Base-by-base conservation (phyloP, 1,140 invertebrate species). In the Sitobion miscanthi region DNA sequence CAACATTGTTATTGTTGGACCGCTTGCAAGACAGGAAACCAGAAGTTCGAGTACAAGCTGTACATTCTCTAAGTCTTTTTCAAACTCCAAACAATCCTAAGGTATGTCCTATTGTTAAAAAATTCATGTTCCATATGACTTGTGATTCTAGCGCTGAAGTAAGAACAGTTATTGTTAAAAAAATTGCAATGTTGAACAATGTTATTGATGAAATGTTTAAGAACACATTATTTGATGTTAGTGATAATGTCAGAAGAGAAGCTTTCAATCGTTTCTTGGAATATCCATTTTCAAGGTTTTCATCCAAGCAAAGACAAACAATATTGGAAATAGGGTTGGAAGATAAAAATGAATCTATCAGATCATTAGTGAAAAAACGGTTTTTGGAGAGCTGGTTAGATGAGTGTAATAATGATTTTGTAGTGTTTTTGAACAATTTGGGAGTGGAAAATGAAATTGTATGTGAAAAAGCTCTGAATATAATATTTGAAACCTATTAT, bases 241-340 rank as follows among this genome's bases (percentile, higher is more conserved):
- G 38, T 93, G 91, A 93, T 93, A 86, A 42, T 57, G 91, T 93
- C 9, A 93, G 91, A 93, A 93, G 86, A 93, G 91, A 86, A 93
- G 49, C n/a, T 20, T 93, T 57, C 42, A 93, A 86, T 45, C 91
- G 91, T 93, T 86, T 93, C 1, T 54, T 85, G 30, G 42, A 9
- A 7, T 86, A 57, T 93, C 82, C 91, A 42, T 93, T 54, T 93
- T 45, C 25, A 45, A 86, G 49, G 57, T 57, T 93, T 20, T 86
- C 91, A 45, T 30, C 49, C 1, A 93, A 93, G 38, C 91, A 93
- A 93, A 93, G 49, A 42, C 47, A 57, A 85, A 86, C 14, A 54
- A 45, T 93, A 57, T 85, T 93, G 25, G 82, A 86, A 86, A 93
- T 9, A 30, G 91, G 91, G 21, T 23, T 93, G 21, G 35, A 93